phyloP scores from a whole-genome alignment of 2,113 vertebrate genomes.

The Rissa tridactyla region DNA sequence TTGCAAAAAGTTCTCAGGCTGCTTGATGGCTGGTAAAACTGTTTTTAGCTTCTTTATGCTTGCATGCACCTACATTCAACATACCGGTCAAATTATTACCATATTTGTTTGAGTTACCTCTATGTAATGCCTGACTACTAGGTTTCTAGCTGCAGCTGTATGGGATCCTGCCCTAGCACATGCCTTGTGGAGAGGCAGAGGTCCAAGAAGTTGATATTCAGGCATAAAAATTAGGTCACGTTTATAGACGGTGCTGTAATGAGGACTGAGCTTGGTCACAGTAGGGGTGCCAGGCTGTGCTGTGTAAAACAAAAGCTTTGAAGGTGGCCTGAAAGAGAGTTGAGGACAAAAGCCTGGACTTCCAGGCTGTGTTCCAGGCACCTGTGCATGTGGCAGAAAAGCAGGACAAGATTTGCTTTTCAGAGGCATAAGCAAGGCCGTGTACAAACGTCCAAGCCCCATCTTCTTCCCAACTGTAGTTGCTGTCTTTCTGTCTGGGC shows the following conservation, averaged over 20 bases:
- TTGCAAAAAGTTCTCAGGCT: neutral
- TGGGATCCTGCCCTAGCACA: neutral
- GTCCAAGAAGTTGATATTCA: conserved; percentile 28
- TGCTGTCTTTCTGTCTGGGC: neutral
- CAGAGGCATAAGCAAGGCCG: neutral
- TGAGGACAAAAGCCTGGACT: conserved; percentile 12
- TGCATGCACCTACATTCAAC: neutral
- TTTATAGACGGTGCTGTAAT: conserved; percentile 11
- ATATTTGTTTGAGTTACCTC: neutral
- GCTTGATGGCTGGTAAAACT: neutral
- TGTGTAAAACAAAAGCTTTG: conserved; percentile 38
- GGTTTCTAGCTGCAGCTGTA: neutral
- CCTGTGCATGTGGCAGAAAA: conserved; percentile 13
- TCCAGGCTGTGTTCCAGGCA: conserved; percentile 30
- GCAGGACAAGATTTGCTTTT: conserved; percentile 3
- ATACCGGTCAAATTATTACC: neutral
- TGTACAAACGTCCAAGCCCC: neutral
- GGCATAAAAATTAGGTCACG: conserved; percentile 17
- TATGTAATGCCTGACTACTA: neutral
- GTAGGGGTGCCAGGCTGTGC: conserved; percentile 30
- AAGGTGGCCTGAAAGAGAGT: conserved; percentile 12
- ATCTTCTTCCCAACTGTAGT: neutral
- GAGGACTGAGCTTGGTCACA: conserved; percentile 31
- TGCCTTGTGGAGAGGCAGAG: neutral
- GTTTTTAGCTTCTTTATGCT: neutral